Evolutionary conservation across 2,888 invertebrate species (phyloP).

Genomic region (Lasioglossum vierecki): DNA sequence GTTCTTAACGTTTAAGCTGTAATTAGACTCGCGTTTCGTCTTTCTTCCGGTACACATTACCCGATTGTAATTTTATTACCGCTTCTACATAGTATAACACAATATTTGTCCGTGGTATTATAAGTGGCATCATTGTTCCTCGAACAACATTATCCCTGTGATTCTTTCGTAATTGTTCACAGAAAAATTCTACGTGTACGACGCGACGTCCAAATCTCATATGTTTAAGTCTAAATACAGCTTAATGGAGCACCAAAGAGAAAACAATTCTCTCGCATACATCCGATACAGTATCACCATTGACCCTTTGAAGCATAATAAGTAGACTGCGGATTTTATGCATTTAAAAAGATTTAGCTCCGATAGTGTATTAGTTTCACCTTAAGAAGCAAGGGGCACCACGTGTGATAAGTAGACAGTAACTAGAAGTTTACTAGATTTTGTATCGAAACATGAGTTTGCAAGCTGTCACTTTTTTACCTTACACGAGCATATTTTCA

Average conservation of each 20-base stretch:
- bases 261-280: slow-evolving; percentile 61
- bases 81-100: not conserved
- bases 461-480: no score
- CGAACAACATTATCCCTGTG: not conserved
- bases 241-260: slow-evolving; percentile 72
- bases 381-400: no score
- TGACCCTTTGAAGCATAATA: slow-evolving; percentile 50
- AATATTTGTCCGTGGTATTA: not conserved
- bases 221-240: slow-evolving; percentile 59
- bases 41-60: not conserved
- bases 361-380: no score
- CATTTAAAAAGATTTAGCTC: no score
- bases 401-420: no score
- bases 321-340: no score
- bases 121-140: not conserved
- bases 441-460: no score
- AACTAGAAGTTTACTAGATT: no score
- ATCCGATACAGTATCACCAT: slow-evolving; percentile 30
- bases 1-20: slow-evolving; percentile 55
- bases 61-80: not conserved
- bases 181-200: not conserved
- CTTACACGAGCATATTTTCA: no score
- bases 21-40: slow-evolving; percentile 47
- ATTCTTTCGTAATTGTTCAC: not conserved
- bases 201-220: slow-evolving; percentile 1